Evolutionary conservation across 2,113 vertebrate genomes (phyloP).

Genomic region (Otocyon megalotis): DNA sequence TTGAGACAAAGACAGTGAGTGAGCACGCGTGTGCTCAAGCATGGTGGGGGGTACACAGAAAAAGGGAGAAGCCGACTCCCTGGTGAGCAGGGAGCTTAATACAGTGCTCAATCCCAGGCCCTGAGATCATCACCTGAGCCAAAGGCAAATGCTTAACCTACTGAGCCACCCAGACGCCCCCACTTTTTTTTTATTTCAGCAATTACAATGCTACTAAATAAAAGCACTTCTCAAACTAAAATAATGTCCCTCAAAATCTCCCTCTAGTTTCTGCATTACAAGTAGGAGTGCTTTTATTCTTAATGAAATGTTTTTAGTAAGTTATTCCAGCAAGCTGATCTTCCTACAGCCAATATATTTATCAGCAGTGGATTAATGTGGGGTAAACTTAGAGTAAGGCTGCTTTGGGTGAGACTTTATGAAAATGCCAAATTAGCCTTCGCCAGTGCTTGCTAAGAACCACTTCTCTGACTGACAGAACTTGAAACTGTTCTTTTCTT

Average conservation of each 20-base stretch:
- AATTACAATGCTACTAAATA: slow-evolving; percentile 4
- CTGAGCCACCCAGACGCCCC: too few species aligned
- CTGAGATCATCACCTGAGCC: too few species aligned
- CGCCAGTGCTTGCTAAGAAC: neutral
- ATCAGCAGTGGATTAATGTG: neutral
- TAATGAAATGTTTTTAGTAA: slow-evolving; percentile 42
- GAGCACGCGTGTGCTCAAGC: too few species aligned
- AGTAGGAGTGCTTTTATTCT: slow-evolving; percentile 7
- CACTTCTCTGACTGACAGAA: slow-evolving; percentile 27
- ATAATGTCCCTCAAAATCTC: neutral
- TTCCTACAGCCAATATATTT: neutral
- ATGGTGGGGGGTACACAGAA: too few species aligned
- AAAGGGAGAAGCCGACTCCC: too few species aligned
- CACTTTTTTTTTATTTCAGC: slow-evolving; percentile 1
- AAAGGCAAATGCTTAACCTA: too few species aligned
- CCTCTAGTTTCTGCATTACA: slow-evolving; percentile 15
- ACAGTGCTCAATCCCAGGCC: too few species aligned
- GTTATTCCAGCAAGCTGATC: neutral
- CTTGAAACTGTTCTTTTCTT: neutral
- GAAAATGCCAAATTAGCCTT: neutral
- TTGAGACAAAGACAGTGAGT: too few species aligned
- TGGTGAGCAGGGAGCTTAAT: too few species aligned
- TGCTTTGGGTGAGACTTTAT: neutral
- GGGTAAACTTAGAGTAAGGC: neutral
- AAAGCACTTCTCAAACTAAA: neutral